Base-by-base conservation (phyloP, 2,113 vertebrate species). In the Antigone vipio region DNA sequence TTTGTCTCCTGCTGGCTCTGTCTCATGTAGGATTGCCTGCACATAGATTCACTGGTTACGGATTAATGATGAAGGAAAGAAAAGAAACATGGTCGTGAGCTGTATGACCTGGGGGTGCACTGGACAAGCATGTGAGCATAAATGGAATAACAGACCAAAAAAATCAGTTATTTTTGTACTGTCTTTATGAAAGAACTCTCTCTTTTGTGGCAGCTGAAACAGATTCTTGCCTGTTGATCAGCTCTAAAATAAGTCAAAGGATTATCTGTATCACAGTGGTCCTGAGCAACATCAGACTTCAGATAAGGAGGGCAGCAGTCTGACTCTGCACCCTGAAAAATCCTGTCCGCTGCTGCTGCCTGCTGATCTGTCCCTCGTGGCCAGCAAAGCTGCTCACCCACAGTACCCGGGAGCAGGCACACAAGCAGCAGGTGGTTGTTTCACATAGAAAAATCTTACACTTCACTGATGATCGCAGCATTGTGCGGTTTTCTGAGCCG, bases 1-100 rank as follows among this genome's bases (percentile, higher is more conserved):
- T 95, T 96, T 93, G 90, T 90, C 88, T 92, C 96, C 96, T 85
- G 93, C 90, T 95, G 95, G 68, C 59, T 80, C 85, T 88, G 83
- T 60, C 95, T 97, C 27, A 16, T 35, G 60, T 50, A 93, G 85
- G 94, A 85, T 94, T 93, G 76, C 73, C 71, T 72, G 77, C 73
- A 62, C 52, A 47, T 42, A 82, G 49, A 78, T 72, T 91, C 83
- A 72, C 35, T 78, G 53, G n/a, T 72, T 93, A 64, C 44, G 68
- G 76, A 92, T 50, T 85, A 89, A 82, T 58, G 73, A 38, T 9
- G 17, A 47, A 81, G 52, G 30, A 42, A 80, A 85, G 68, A 45
- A 67, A 91, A 77, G 56, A 73, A 95, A 56, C 19, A 52, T 24
- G 49, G 64, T 74, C 32, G 56, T 63, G 68, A 84, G 60, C 47